Evolutionary conservation across 2,113 vertebrate genomes (phyloP), one percentile per base, ranked within the genome.

Genomic region (Calidris pugnax): DNA sequence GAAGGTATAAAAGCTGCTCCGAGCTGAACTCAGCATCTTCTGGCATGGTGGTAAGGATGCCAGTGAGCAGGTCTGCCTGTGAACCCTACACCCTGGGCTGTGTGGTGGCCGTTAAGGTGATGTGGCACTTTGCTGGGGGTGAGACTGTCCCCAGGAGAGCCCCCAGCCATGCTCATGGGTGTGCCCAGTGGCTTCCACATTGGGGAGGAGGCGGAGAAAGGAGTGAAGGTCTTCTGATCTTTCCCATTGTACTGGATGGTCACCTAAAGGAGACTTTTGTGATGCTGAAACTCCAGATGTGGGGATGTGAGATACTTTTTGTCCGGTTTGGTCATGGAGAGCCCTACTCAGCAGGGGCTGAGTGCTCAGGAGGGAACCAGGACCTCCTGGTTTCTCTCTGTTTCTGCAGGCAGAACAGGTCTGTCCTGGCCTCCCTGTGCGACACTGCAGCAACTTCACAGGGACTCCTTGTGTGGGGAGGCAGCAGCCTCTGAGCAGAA

Each of bases 71-170:
- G 14, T n/a, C 19, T 78, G 37, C 62, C 60, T 57, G 48, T 16
- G 21, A 57, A 32, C 15, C 47, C 53, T 27, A 6, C 26, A 28
- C 17, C 9, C 51, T 16, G 56, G 60, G 45, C 69, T 59, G 69
- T 1, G 1, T 1, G 0, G 74, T 20, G 66, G 47, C 74, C 8
- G 0, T 5, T 5, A 21, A 37, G 56, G 21, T 2, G 4, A 47
- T 10, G 39, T 7, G 39, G 23, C 64, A 15, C 66, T 47, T 26
- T 18, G 63, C 63, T 67, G 80, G n/a, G 27, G 53, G 14, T 53
- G 59, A 62, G 64, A 14, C n/a, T 76, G 57, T 80, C 72, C 37
- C 77, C 1, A 0, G 24, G 50, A 77, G 35, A 57, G 32, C 35
- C 66, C 45, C 17, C 33, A 45, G 41, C 23, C 41, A 14, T 1